Evolutionary conservation across 2,888 invertebrate species (phyloP).

Genomic region (Hyppa rectilinea): DNA sequence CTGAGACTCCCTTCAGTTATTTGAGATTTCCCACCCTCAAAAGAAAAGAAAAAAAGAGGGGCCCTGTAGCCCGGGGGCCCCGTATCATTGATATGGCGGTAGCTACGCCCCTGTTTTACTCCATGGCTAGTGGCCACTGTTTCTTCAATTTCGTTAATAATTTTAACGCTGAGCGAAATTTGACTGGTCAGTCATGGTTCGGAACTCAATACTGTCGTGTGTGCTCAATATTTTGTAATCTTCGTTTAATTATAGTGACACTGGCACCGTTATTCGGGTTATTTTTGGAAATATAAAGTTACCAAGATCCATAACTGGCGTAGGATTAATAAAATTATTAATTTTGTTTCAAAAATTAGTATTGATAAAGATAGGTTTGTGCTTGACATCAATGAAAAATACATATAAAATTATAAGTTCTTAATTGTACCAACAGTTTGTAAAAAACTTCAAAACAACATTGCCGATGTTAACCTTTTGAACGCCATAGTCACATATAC

Average conservation of each 20-base stretch:
- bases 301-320: not conserved
- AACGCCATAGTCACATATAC: too few species aligned
- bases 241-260: conserved; percentile 6
- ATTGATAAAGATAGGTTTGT: not conserved
- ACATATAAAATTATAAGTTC: not conserved
- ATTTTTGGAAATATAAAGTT: conserved; percentile 3
- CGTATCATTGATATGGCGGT: too few species aligned
- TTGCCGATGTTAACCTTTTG: too few species aligned
- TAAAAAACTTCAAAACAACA: not conserved
- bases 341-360: not conserved
- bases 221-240: conserved; percentile 15
- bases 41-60: too few species aligned
- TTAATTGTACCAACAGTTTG: not conserved
- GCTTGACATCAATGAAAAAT: not conserved
- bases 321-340: not conserved
- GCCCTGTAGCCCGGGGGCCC: too few species aligned
- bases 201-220: conserved; percentile 28
- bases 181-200: conserved; percentile 37
- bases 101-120: too few species aligned
- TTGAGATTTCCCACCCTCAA: too few species aligned
- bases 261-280: not conserved
- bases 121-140: not conserved
- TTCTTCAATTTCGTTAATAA: conserved; percentile 20
- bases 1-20: too few species aligned
- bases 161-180: conserved; percentile 35